These are phyloP conservation scores for Zoanthus sansibaricus DNA, from an alignment of 92 coral and sea anemone species.

Conservation along the genomic window DNA sequence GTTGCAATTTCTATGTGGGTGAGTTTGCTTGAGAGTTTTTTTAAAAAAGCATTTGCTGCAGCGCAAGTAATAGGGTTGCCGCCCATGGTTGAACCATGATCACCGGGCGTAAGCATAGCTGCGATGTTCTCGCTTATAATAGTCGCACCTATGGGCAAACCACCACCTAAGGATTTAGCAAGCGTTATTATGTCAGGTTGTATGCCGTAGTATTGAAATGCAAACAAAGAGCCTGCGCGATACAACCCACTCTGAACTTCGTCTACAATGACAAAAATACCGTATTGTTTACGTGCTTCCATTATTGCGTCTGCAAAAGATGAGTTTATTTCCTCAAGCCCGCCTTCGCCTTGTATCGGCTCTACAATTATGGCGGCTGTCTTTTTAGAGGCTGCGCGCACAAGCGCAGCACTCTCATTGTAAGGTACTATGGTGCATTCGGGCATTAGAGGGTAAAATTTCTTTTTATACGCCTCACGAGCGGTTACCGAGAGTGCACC, in stretches of 20 bases:
- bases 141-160: background rate
- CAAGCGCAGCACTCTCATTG: background rate
- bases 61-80: background rate
- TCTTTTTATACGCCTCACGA: background rate
- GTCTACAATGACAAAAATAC: background rate
- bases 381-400: background rate
- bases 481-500: background rate
- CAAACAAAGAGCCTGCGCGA: background rate
- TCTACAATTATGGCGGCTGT: background rate
- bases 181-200: background rate
- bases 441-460: background rate
- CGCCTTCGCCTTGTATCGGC: background rate
- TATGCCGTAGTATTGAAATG: background rate
- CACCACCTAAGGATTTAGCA: background rate
- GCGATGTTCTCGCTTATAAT: background rate
- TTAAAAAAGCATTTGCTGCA: background rate
- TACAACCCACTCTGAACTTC: background rate
- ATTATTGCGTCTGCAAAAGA: background rate
- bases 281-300: background rate
- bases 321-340: background rate
- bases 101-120: background rate
- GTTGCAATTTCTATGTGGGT: background rate
- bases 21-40: background rate
- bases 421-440: background rate
- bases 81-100: background rate